Evolutionary conservation across 2,888 invertebrate genomes (phyloP).

Genomic region (Hyposoter dolosus): DNA sequence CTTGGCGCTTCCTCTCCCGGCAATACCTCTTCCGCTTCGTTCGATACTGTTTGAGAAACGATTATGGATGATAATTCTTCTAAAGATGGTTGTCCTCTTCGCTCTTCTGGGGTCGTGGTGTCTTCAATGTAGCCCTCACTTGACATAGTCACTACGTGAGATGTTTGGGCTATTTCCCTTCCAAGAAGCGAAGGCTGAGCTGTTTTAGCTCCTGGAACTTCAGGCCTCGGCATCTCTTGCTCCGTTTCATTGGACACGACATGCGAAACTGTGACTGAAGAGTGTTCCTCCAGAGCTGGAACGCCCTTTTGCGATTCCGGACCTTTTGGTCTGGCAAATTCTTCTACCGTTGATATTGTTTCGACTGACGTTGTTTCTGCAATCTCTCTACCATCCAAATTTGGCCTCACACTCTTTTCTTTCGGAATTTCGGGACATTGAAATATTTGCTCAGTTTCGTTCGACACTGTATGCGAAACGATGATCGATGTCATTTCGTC

Average conservation of each 20-base stretch:
- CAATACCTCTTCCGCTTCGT: slow-evolving; percentile 74
- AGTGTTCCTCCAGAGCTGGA: slow-evolving; percentile 75
- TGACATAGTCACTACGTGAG: slow-evolving; percentile 79
- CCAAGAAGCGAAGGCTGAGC: slow-evolving; percentile 77
- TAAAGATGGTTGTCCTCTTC: slow-evolving; percentile 76
- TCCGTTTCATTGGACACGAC: slow-evolving; percentile 76
- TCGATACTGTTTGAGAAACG: slow-evolving; percentile 75
- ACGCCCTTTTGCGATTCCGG: slow-evolving; percentile 75
- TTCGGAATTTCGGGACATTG: slow-evolving; percentile 74
- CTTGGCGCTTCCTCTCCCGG: slow-evolving; percentile 74
- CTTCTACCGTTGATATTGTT: slow-evolving; percentile 73
- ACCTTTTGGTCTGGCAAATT: slow-evolving; percentile 72
- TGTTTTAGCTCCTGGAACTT: slow-evolving; percentile 72
- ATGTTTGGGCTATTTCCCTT: slow-evolving; percentile 83
- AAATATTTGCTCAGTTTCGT: slow-evolving; percentile 75
- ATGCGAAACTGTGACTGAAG: slow-evolving; percentile 77
- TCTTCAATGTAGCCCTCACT: slow-evolving; percentile 76
- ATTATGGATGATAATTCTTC: slow-evolving; percentile 75
- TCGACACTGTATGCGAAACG: slow-evolving; percentile 74
- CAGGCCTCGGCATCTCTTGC: slow-evolving; percentile 67
- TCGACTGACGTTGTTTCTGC: slow-evolving; percentile 78
- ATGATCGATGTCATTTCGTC: slow-evolving; percentile 76
- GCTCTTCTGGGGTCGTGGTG: slow-evolving; percentile 73
- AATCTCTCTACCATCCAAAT: slow-evolving; percentile 77
- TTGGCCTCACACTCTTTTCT: slow-evolving; percentile 82